These are phyloP conservation scores for Pangasius sanitwongsei DNA, from an alignment of 2,797 vertebrate species.

Conservation along the genomic window DNA sequence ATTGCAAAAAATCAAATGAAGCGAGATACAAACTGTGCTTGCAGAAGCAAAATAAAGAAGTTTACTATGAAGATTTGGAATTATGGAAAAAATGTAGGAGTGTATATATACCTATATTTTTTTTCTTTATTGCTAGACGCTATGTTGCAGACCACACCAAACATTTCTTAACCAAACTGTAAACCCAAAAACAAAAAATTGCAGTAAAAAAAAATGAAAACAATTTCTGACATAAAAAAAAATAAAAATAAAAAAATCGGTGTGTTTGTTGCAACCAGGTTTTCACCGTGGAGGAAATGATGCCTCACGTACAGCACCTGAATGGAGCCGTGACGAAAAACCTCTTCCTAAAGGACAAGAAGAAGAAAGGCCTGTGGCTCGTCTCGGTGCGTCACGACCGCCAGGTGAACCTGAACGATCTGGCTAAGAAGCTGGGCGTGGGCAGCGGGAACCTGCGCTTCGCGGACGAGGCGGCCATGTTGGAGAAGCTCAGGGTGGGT, in stretches of 20 bases:
- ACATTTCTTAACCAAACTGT: background rate
- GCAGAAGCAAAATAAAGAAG: background rate
- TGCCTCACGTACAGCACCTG: conserved; percentile 86
- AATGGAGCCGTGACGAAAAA: conserved; percentile 88
- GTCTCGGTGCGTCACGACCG: conserved; percentile 84
- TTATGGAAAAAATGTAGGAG: background rate
- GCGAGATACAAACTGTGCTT: background rate
- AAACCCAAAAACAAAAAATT: background rate
- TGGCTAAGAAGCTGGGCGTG: conserved; percentile 86
- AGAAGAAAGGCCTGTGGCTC: conserved; percentile 89
- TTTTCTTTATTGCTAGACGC: background rate
- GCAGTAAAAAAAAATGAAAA: background rate
- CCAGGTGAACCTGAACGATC: conserved; percentile 84
- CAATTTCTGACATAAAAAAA: background rate
- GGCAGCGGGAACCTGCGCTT: conserved; percentile 90
- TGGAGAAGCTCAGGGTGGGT: conserved; percentile 87
- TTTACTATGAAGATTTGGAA: background rate
- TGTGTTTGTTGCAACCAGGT: conserved; percentile 73
- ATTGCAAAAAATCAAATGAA: background rate
- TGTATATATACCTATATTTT: background rate
- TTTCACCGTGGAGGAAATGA: conserved; percentile 95
- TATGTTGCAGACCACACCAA: background rate
- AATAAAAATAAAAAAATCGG: too few relatives aligned
- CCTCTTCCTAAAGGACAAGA: conserved; percentile 94
- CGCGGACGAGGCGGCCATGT: conserved; percentile 85